Base-by-base conservation (phyloP, 1,140 invertebrate species). In the Holotrichia oblita region DNA sequence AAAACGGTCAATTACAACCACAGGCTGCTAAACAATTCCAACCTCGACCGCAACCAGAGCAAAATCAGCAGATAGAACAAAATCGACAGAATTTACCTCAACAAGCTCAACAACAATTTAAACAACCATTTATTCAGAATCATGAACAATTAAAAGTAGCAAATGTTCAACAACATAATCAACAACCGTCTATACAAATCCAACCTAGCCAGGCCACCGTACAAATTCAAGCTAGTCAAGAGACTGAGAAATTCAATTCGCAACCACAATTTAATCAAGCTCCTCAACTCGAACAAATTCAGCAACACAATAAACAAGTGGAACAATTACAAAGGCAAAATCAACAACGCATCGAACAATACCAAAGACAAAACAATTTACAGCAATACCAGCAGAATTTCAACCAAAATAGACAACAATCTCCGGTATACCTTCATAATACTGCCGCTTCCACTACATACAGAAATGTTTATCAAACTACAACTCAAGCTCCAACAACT, bases 71-170 rank as follows among this genome's bases (percentile, higher is more conserved):
- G 77, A 24, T 76, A 61, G 75, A 83, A 72, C 77, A 77, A 64
- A 42, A 22, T 6, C 78, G 81, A 40, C 78, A 81, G 77, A 48
- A 42, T 55, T 59, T 77, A 20, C 27, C 40, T 27, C 72, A 74
- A 55, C 77, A 77, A 17, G 12, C 12, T 4, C 83, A 55, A 72
- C 79, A 78, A 41, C 59, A 77, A 48, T 79, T 61, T 27, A 77
- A 83, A 75, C 84, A 83, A 78, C 81, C 61, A 8, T 82, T 87
- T 73, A 84, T 88, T 27, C 82, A 82, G 4, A 61, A 69, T 55
- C 85, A 75, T 81, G 82, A 78, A 61, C 83, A 75, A 77, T 4
- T 12, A 12, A 72, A 22, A 14, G 1, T 3, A 8, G 4, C 9
- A 6, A 40, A 72, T 72, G 20, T 72, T 72, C 22, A 72, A n/a